Percentiles rank a stretch among this genome's conserved stretches.
Evolutionary conservation across 2,797 vertebrate genomes (phyloP).

Genomic region (Dryobates pubescens): DNA sequence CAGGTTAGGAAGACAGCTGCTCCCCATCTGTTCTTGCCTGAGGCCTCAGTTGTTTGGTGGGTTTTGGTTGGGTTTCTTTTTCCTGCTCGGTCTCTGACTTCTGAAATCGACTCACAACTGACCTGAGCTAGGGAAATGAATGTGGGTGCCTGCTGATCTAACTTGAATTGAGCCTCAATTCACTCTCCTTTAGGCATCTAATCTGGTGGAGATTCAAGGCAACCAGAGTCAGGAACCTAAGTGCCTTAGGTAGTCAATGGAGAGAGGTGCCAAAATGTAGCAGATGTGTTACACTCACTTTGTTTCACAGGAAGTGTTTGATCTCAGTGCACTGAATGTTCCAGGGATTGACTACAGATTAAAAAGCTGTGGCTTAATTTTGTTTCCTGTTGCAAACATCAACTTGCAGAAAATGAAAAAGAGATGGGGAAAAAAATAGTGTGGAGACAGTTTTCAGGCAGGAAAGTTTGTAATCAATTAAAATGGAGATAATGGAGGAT

Average conservation of each 20-base stretch:
- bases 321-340: neutral
- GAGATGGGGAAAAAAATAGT: neutral
- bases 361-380: neutral
- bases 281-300: accelerated
- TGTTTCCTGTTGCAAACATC: neutral
- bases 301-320: neutral
- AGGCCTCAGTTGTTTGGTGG: neutral
- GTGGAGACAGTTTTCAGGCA: neutral
- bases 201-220: neutral
- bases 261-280: slow-evolving; percentile 1
- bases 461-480: neutral
- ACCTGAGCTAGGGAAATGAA: neutral
- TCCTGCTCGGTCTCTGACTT: neutral
- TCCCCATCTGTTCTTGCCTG: neutral
- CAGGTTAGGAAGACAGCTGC: neutral
- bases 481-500: neutral
- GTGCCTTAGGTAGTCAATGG: neutral
- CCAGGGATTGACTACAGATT: neutral
- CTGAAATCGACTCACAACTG: neutral
- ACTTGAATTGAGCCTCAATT: neutral
- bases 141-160: neutral
- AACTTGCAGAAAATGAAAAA: neutral
- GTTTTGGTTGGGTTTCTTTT: neutral
- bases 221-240: neutral
- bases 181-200: neutral